These are phyloP conservation scores for Crioceris asparagi DNA, from an alignment of 2,888 invertebrate species.

Conservation along the genomic window DNA sequence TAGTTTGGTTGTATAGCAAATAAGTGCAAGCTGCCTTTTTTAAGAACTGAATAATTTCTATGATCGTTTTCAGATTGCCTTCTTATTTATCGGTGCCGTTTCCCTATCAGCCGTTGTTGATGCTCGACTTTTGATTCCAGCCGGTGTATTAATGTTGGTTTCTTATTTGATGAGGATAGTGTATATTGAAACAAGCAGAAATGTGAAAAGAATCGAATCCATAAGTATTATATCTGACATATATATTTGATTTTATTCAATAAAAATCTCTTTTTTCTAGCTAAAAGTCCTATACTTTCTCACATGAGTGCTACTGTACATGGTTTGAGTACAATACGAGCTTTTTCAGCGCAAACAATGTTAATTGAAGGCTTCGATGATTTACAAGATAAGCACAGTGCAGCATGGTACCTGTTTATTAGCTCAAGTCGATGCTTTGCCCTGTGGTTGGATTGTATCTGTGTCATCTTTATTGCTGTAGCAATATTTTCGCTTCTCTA, in stretches of 20 bases:
- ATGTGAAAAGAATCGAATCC: constrained; percentile 60
- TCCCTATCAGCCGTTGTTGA: constrained; percentile 62
- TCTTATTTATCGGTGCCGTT: constrained; percentile 57
- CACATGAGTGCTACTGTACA: constrained; percentile 65
- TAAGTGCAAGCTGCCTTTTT: too few relatives aligned
- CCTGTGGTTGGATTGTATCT: constrained; percentile 57
- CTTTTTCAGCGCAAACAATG: constrained; percentile 53
- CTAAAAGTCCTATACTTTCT: constrained; percentile 67
- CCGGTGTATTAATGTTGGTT: constrained; percentile 49
- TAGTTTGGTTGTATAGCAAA: too few relatives aligned
- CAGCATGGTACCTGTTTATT: constrained; percentile 61
- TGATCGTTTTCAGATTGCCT: constrained; percentile 29
- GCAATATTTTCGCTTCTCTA: constrained; percentile 22
- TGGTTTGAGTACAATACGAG: constrained; percentile 66
- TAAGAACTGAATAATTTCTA: too few relatives aligned
- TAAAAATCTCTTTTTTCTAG: constrained; percentile 41
- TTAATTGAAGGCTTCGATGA: constrained; percentile 53
- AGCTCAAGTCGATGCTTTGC: constrained; percentile 59
- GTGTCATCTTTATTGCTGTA: constrained; percentile 48
- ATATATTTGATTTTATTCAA: not conserved
- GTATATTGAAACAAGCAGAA: constrained; percentile 64
- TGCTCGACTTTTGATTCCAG: constrained; percentile 56
- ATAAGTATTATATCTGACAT: constrained; percentile 42
- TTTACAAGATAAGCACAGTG: constrained; percentile 56
- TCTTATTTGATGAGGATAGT: constrained; percentile 56